These are phyloP conservation scores for Hydrotaea cyrtoneurina DNA, from an alignment of 2,888 invertebrate genomes.

Conservation along the genomic window DNA sequence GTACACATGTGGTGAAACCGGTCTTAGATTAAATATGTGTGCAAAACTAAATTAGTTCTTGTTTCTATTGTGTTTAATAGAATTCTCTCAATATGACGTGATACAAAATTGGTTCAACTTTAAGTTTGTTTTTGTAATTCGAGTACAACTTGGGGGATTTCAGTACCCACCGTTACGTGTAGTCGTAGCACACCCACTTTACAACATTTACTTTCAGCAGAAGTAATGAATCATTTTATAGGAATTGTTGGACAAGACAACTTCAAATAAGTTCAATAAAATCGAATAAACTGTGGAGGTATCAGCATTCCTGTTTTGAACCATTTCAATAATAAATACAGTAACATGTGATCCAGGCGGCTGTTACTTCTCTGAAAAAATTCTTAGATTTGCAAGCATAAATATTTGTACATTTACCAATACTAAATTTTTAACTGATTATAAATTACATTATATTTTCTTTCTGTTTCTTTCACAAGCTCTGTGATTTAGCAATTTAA, in stretches of 20 bases:
- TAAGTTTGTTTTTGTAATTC: neutral
- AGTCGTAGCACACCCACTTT: constrained; percentile 24
- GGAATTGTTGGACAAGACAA: neutral
- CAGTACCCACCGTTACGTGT: neutral
- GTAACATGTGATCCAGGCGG: too few species aligned
- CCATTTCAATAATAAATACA: too few species aligned
- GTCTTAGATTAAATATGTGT: neutral
- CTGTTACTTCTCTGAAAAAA: too few species aligned
- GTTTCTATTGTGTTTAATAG: constrained; percentile 31
- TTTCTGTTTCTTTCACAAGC: too few species aligned
- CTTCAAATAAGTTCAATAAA: neutral
- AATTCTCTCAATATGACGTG: constrained; percentile 50
- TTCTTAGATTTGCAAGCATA: too few species aligned
- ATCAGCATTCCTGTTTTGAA: too few species aligned
- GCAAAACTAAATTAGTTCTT: neutral
- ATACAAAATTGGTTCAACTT: constrained; percentile 39
- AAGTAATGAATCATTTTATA: neutral
- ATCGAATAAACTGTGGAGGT: neutral
- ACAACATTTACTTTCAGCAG: constrained; percentile 7
- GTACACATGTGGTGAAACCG: neutral
- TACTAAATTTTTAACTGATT: too few species aligned
- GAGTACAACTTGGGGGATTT: neutral
- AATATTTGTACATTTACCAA: too few species aligned
- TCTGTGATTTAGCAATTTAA: too few species aligned
- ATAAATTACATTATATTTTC: too few species aligned